Evolutionary conservation across 1,140 invertebrate genomes (phyloP), one percentile per base, ranked within the genome.

Genomic region (Macrostomum lignano): DNA sequence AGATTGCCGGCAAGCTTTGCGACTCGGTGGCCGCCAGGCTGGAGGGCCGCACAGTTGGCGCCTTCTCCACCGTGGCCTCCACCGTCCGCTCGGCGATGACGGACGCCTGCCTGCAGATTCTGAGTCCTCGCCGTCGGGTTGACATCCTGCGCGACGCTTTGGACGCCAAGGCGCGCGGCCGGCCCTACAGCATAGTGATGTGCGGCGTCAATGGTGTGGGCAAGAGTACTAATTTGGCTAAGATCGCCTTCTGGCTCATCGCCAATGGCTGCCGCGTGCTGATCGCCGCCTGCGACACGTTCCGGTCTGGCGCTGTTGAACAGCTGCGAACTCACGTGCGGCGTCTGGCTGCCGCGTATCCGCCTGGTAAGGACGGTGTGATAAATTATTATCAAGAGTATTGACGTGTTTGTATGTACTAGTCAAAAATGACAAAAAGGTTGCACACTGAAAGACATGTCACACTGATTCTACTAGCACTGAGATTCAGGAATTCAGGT

Each of bases 181-280:
- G 63, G 1, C 86, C 91, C 1, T 99, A 84, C 55, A 72, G 81
- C 1, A 78, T 96, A 61, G 69, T 77, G 0, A 98, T 99, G 51
- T 99, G 91, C 61, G 91, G 91, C 29, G 91, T 98, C 0, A 99
- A 99, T 56, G 91, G 91, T 25, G 91, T 99, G 2, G 91, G 91
- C 29, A 99, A 99, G 51, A 94, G 84, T 0, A 99, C 91, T 2
- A 99, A 98, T 63, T 60, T 99, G 22, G 88, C 91, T 2, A 99
- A 98, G 68, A 91, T 98, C 35, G 82, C 81, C 48, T 98, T 96
- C 53, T 99, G 91, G 91, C 60, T 98, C 31, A 82, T 94, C 42
- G 86, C 96, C 61, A 98, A 98, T 55, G 73, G 79, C 44, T 70
- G 91, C 44, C 68, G 74, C 25, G 88, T 98, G 10, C 54, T 98